Base-by-base conservation (phyloP, 2,888 invertebrate species). In the Aleiodes testaceus region DNA sequence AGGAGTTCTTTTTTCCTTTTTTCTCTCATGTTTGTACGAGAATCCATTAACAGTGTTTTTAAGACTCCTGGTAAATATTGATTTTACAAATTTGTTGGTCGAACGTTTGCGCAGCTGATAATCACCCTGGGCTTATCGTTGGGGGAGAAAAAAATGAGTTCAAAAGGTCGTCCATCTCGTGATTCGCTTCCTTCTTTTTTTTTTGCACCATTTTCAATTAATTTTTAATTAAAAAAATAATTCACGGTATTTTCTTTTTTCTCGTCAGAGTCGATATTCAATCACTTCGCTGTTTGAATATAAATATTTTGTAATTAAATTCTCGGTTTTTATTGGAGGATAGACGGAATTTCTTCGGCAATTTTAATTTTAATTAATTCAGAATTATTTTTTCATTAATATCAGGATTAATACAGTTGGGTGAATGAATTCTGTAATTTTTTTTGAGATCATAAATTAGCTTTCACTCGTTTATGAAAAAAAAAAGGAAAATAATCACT, bases 31-130 rank as follows among this genome's bases (percentile, higher is more conserved):
- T 77, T 74, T 74, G 72, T 71, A 73, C 73, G 73, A 74, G 78
- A 79, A 79, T 81, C 77, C 79, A 79, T 79, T 78, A 79, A 79
- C 79, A 72, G 75, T 77, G 76, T 79, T 82, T 79, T 79, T 77
- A 79, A 79, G 77, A 67, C 70, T 75, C 67, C 63, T 72, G 53
- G 64, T 67, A 78, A 81, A 81, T 79, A 79, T 82, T 82, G 81
- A 81, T 83, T 81, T 79, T 80, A 80, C 76, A 79, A 80, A 82
- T 82, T 82, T 81, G 78, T 78, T 78, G 72, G 78, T 44, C 42
- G 66, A 63, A 68, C 74, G 79, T 82, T 81, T 82, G 74, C 79
- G 72, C 81, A 79, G 79, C 77, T 80, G 78, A 82, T 82, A 81
- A 83, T 80, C 77, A 77, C 72, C 71, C 55, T 65, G 65, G 77